A percentile compares a stretch with the other conserved stretches of the same genome.
Evolutionary conservation across 2,113 vertebrate genomes (phyloP).

Genomic region (Peromyscus maniculatus): DNA sequence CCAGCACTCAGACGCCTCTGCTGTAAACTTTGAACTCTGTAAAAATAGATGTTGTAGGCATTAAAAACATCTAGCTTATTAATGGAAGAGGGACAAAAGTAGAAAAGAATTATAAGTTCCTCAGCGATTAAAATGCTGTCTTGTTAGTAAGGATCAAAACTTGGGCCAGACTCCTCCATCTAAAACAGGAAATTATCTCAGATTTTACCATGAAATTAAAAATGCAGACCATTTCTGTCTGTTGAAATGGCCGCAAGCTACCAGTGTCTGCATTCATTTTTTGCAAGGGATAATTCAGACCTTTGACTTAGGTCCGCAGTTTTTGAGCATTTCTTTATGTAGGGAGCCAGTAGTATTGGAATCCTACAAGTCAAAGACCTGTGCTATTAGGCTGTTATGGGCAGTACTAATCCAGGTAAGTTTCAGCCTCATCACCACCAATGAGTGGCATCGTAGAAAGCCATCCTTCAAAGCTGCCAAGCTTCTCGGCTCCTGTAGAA

Average conservation of each 20-base stretch:
- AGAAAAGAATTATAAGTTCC: background rate
- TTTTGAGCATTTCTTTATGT: background rate
- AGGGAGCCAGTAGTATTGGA: background rate
- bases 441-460: too few relatives aligned
- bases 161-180: background rate
- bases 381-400: too few relatives aligned
- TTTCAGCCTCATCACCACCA: background rate
- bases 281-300: background rate
- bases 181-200: conserved; percentile 35
- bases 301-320: background rate
- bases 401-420: background rate
- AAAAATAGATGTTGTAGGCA: background rate
- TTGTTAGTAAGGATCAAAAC: background rate
- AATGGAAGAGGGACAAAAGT: background rate
- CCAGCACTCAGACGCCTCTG: background rate
- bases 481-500: background rate
- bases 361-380: background rate
- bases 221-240: background rate
- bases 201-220: background rate
- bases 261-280: background rate
- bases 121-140: background rate
- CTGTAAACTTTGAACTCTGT: conserved; percentile 13
- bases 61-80: conserved; percentile 22
- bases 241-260: background rate
- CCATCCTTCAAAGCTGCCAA: background rate